Evolutionary conservation across 2,797 vertebrate species (phyloP), one percentile per base, ranked within the genome.

Genomic region (Gorsachius magnificus): DNA sequence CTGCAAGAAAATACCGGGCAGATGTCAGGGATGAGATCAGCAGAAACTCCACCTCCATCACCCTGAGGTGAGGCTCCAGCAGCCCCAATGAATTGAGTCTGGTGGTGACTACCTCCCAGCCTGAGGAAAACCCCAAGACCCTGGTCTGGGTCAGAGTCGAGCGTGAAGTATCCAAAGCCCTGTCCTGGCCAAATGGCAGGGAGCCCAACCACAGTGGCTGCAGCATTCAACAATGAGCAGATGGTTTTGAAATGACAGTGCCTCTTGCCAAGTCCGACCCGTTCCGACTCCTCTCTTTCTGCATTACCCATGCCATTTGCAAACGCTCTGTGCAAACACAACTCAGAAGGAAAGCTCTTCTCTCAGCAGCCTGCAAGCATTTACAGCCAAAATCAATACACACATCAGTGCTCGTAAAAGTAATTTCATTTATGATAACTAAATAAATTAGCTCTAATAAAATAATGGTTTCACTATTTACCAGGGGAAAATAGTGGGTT

Each of bases 311-410:
- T 15, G n/a, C 53, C 45, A 6, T 6, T 13, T n/a, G 71, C 64
- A 74, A 66, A 60, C 0, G 1, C 41, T 26, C 75, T 54, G 68
- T 21, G 76, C 71, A 86, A 86, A 72, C 69, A 90, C 51, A 45
- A 12, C 80, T 88, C 70, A 25, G 17, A 77, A 80, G 80, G 51
- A 92, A 92, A 92, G 66, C 89, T 61, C 95, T 96, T 86, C 95
- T 82, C 91, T 60, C 87, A 38, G 88, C 86, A 82, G 46, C 7
- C 90, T 68, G 71, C 60, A 61, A 81, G 90, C 84, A 66, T 53
- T 90, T 18, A 5, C 50, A 93, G 89, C 71, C 91, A 93, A 83
- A 97, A 97, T 96, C 97, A 92, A 94, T 94, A 83, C 28, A 56
- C 33, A 11, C 48, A 86, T 74, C 83, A 69, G 68, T 56, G 83